Conservation (phyloP, 2,888 invertebrate genomes). For the Rhingia rostrata region DNA sequence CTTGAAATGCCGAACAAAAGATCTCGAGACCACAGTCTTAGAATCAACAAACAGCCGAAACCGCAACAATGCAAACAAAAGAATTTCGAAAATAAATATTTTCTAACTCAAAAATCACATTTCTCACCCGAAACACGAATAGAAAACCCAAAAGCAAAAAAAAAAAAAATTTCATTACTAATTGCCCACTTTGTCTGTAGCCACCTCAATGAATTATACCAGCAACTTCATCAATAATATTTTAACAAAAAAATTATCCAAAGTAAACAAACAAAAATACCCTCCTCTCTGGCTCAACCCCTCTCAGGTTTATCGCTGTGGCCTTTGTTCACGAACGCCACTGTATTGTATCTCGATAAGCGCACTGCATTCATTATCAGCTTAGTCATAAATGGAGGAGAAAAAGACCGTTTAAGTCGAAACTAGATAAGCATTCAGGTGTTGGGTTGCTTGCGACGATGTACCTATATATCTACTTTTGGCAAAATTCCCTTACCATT, state of each 20-base stretch:
- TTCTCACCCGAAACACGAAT: not conserved
- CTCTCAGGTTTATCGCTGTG: not conserved
- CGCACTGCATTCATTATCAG: conserved; percentile 56
- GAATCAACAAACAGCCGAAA: conserved; percentile 27
- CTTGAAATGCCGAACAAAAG: not conserved
- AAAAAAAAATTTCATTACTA: conserved; percentile 22
- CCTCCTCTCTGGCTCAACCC: not conserved
- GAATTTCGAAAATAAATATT: conserved; percentile 15
- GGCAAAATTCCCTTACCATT: conserved; percentile 28
- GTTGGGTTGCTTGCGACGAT: not conserved
- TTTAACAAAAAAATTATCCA: conserved; percentile 15
- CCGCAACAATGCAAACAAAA: conserved; percentile 27
- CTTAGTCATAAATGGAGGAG: conserved; percentile 19
- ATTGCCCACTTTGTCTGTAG: conserved; percentile 28
- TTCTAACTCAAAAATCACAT: not conserved
- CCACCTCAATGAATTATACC: not conserved
- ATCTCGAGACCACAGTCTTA: not conserved
- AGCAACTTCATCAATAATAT: conserved; percentile 24
- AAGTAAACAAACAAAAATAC: conserved; percentile 35
- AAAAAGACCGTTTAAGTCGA: conserved; percentile 2
- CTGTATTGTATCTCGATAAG: conserved; percentile 28
- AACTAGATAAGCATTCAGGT: conserved; percentile 8
- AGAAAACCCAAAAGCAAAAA: not conserved
- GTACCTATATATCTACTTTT: conserved; percentile 42
- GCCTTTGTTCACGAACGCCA: conserved; percentile 41